Evolutionary conservation across 1,140 invertebrate species (phyloP), one percentile per base, ranked within the genome.

Genomic region (Mya arenaria): DNA sequence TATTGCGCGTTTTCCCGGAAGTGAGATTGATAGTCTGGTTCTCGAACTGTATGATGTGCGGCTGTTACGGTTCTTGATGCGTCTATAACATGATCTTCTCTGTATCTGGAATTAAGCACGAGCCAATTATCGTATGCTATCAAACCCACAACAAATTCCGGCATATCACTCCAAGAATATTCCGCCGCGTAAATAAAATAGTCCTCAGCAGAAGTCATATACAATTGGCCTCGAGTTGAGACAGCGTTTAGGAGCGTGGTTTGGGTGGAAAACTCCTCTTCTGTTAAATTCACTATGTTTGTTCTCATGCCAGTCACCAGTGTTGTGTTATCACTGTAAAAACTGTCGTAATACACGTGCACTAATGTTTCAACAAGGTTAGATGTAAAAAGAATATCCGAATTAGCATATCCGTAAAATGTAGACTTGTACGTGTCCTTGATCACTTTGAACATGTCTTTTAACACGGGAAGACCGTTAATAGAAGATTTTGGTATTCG

Each of bases 381-480:
- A 10, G 79, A 60, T 8, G 78, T 75, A 68, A 84, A 87, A 15
- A 87, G 68, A 4, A 87, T 81, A 72, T 87, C 86, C 3, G 80
- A 82, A 65, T 87, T 87, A 15, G 82, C 68, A 66, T 75, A 87
- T 19, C 58, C 73, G 60, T 86, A 87, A 44, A 86, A 81, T 19
- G 48, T 71, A 4, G 86, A 84, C n/a, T 79, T 41, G 48, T 71
- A 83, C 6, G 32, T n/a, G n/a, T 74, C n/a, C 32, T 80, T 87
- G 2, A 34, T 82, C 17, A 63, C 82, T 17, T 55, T 48, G 39
- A 75, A 87, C 86, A 87, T 87, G 39, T 82, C 41, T 48, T 87
- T 87, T 30, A 87, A 39, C 23, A 87, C 63, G 17, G 86, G 86
- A 32, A 72, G 55, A 15, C 85, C 85, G 23, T 55, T 56, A 6